These are phyloP conservation scores for Sardinella longiceps DNA, from an alignment of 2,797 vertebrate genomes.

Conservation along the genomic window DNA sequence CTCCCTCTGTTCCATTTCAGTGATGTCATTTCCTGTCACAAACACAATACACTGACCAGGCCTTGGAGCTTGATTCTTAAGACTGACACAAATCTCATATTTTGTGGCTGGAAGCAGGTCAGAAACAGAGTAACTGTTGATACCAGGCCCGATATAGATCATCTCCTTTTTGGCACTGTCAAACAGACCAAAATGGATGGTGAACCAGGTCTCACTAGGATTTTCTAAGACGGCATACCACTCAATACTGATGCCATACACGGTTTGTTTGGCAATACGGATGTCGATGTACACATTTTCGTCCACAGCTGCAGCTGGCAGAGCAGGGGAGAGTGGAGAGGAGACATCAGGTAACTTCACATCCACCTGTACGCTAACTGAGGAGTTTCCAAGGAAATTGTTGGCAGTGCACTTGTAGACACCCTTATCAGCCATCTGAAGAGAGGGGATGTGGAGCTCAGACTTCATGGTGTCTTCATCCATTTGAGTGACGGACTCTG, in stretches of 20 bases:
- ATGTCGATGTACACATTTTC: slow-evolving; percentile 82
- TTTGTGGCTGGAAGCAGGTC: slow-evolving; percentile 86
- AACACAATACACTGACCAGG: slow-evolving; percentile 86
- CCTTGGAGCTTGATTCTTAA: slow-evolving; percentile 76
- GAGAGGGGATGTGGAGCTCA: slow-evolving; percentile 78
- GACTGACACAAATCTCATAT: slow-evolving; percentile 87
- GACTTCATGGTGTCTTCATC: slow-evolving; percentile 81
- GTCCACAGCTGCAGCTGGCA: slow-evolving; percentile 49
- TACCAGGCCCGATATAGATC: slow-evolving; percentile 85
- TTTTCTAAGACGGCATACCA: slow-evolving; percentile 78
- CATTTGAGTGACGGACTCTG: slow-evolving; percentile 77
- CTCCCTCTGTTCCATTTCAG: slow-evolving; percentile 84
- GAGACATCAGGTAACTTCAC: slow-evolving; percentile 60
- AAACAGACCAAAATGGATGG: slow-evolving; percentile 79
- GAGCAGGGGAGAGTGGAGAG: slow-evolving; percentile 42
- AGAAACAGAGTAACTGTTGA: slow-evolving; percentile 82
- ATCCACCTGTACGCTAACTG: slow-evolving; percentile 66
- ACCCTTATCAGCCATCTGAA: slow-evolving; percentile 75
- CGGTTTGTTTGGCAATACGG: slow-evolving; percentile 84
- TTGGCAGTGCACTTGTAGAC: slow-evolving; percentile 84
- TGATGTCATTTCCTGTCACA: slow-evolving; percentile 84
- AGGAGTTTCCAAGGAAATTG: slow-evolving; percentile 86
- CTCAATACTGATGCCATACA: slow-evolving; percentile 84
- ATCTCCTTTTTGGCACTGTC: slow-evolving; percentile 75
- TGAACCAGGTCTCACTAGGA: slow-evolving; percentile 84